These are phyloP conservation scores for Trichoplax adhaerens DNA, from an alignment of 37 sponge, comb jelly and placozoan genomes.

Conservation along the genomic window DNA sequence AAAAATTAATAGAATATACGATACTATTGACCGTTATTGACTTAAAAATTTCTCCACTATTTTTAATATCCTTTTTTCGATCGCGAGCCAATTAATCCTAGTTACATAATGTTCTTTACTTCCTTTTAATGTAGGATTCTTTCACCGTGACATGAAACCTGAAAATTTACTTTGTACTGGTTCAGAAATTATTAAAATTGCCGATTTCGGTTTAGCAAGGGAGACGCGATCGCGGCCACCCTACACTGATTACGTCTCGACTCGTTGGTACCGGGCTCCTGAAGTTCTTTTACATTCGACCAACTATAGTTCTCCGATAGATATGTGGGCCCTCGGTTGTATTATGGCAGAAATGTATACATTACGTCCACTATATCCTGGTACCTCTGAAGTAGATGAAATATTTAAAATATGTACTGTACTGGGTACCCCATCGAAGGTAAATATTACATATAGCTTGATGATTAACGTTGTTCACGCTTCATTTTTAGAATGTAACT, in stretches of 20 bases:
- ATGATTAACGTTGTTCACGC: no score
- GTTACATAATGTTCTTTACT: not conserved
- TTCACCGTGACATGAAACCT: constrained; percentile 95
- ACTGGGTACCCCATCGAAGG: constrained; percentile 75
- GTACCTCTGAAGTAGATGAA: constrained; percentile 75
- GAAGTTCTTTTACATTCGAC: constrained; percentile 28
- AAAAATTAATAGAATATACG: not conserved
- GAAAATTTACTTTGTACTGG: constrained; percentile 94
- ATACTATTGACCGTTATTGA: not conserved
- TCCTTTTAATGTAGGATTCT: constrained; percentile 46
- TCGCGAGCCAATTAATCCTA: no score
- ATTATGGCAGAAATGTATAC: constrained; percentile 91
- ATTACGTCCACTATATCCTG: constrained; percentile 87
- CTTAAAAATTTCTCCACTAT: no score
- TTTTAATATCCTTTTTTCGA: no score
- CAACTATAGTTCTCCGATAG: constrained; percentile 87
- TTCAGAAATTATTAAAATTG: constrained; percentile 83
- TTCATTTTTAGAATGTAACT: no score
- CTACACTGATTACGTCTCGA: constrained; percentile 93
- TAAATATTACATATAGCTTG: not conserved
- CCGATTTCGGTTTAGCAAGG: constrained; percentile 92
- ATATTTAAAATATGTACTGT: constrained; percentile 73
- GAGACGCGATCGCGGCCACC: constrained; percentile 92
- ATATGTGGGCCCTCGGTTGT: constrained; percentile 90
- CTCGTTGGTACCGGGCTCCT: constrained; percentile 55